Percentiles rank a stretch among this genome's conserved stretches.
Conservation (phyloP, 2,888 invertebrate species). For the Proisotoma minuta region DNA sequence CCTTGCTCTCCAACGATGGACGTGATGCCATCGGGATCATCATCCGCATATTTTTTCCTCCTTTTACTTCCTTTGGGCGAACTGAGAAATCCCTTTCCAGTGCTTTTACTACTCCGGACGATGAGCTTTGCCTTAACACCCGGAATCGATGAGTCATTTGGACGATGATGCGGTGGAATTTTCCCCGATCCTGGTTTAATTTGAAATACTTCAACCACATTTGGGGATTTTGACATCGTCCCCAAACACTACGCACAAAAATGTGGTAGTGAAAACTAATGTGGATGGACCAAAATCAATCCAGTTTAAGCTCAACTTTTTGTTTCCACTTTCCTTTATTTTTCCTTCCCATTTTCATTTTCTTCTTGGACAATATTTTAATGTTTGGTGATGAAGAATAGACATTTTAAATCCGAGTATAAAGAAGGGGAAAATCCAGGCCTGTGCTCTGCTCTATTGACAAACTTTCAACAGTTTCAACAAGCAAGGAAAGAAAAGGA, state of each 20-base stretch:
- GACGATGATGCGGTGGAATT: slow-evolving; percentile 9
- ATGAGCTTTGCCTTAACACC: slow-evolving; percentile 43
- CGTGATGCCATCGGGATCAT: slow-evolving; percentile 14
- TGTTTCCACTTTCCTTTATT: neutral
- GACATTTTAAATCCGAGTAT: too few species aligned
- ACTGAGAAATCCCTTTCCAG: neutral
- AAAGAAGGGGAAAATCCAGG: too few species aligned
- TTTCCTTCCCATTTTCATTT: neutral
- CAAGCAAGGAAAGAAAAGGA: too few species aligned
- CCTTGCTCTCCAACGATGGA: slow-evolving; percentile 12
- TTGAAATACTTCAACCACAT: slow-evolving; percentile 35
- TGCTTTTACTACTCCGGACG: slow-evolving; percentile 32
- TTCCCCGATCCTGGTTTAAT: slow-evolving; percentile 26
- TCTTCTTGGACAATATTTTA: slow-evolving; percentile 4
- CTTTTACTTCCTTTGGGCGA: slow-evolving; percentile 17
- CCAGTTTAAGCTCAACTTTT: neutral
- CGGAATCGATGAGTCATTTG: slow-evolving; percentile 13
- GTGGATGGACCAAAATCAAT: neutral
- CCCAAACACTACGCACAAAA: too few species aligned
- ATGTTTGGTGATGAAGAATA: too few species aligned
- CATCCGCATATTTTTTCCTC: slow-evolving; percentile 30
- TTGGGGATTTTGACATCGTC: slow-evolving; percentile 18
- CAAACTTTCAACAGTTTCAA: too few species aligned
- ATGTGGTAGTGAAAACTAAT: too few species aligned
- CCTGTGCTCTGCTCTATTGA: too few species aligned